Conservation (phyloP, 2,113 vertebrate species). For the Hiodon alosoides region DNA sequence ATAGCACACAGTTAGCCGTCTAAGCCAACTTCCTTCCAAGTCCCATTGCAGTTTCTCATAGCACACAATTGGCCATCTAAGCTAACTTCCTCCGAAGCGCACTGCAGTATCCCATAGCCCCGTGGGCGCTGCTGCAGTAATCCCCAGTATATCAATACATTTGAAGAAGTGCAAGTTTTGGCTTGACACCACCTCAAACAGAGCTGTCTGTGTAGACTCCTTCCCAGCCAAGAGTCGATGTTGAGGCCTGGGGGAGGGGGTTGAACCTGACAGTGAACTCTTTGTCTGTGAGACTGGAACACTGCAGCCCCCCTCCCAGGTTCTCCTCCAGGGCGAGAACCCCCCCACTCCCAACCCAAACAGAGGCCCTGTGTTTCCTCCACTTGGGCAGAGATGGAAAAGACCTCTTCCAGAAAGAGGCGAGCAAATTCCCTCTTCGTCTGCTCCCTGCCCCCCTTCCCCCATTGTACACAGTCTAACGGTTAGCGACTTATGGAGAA, state of each 20-base stretch:
- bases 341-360: conserved; percentile 42
- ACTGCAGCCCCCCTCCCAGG: conserved; percentile 37
- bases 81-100: too few species aligned
- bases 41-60: too few species aligned
- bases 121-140: too few species aligned
- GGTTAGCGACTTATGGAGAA: conserved; percentile 15
- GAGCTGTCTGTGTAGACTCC: neutral
- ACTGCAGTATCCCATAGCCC: too few species aligned
- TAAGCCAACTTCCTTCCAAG: too few species aligned
- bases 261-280: conserved; percentile 44
- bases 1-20: too few species aligned
- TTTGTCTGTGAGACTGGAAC: conserved; percentile 48
- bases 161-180: neutral
- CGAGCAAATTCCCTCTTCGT: conserved; percentile 52
- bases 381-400: conserved; percentile 44
- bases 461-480: conserved; percentile 1
- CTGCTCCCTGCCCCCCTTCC: conserved; percentile 29
- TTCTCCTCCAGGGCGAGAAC: neutral
- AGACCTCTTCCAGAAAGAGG: conserved; percentile 58
- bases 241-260: neutral
- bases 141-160: neutral
- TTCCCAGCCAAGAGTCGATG: neutral
- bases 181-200: neutral
- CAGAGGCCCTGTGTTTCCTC: conserved; percentile 51
- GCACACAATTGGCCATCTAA: too few species aligned